phyloP scores from a whole-genome alignment of 2,113 vertebrate genomes.

The Bufo gargarizans region DNA sequence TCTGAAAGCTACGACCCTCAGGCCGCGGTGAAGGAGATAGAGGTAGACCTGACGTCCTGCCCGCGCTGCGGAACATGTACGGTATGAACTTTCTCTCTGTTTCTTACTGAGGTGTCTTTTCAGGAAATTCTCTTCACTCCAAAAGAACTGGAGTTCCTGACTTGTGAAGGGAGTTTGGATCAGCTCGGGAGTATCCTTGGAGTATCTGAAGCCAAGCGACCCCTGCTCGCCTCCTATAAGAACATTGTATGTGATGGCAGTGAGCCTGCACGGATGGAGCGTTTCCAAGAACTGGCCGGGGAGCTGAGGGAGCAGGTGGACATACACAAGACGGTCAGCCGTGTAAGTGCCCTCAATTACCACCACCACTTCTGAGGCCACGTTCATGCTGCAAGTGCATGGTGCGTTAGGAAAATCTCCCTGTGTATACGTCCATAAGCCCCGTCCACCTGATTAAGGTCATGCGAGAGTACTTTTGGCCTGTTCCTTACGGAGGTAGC shows the following conservation, averaged over 20 bases:
- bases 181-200: conserved; percentile 75
- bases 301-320: conserved; percentile 86
- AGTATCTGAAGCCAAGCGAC: conserved; percentile 70
- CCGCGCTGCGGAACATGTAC: no score
- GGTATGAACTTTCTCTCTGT: neutral
- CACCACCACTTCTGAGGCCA: no score
- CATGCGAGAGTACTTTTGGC: no score
- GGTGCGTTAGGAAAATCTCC: no score
- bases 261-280: conserved; percentile 65
- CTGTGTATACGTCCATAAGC: no score
- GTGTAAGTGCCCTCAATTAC: conserved; percentile 69
- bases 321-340: conserved; percentile 71
- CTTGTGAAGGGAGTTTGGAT: conserved; percentile 72
- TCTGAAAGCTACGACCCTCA: conserved; percentile 67
- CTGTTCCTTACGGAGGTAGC: no score
- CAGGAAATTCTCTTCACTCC: conserved; percentile 82
- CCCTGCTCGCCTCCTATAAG: conserved; percentile 72
- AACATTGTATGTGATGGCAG: conserved; percentile 71
- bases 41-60: conserved; percentile 69
- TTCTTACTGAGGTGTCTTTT: neutral
- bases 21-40: conserved; percentile 71
- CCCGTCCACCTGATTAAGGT: no score
- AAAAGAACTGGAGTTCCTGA: conserved; percentile 80
- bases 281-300: conserved; percentile 77
- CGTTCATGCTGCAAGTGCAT: no score